phyloP scores from a whole-genome alignment of 2,113 vertebrate genomes.

The Prionailurus bengalensis region DNA sequence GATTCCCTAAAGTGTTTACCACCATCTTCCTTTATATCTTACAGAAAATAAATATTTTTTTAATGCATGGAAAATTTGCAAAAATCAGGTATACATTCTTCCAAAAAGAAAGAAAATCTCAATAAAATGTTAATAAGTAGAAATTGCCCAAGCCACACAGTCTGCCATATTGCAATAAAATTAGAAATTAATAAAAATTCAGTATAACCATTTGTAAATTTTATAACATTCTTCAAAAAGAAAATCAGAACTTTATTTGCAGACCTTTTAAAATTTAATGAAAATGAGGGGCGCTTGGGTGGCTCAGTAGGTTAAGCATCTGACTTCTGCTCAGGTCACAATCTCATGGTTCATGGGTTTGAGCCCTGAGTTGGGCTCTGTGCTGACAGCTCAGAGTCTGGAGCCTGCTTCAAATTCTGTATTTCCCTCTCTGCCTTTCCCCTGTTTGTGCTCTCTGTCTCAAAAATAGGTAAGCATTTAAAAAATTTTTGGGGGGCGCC shows the following conservation, averaged over 20 bases:
- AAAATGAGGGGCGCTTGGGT: not conserved
- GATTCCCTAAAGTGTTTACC: not conserved
- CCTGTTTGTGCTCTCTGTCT: too few relatives aligned
- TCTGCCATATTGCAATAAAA: not conserved
- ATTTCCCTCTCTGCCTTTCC: too few relatives aligned
- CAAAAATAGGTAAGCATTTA: too few relatives aligned
- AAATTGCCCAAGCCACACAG: not conserved
- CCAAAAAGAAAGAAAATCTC: not conserved
- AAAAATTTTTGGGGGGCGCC: too few relatives aligned
- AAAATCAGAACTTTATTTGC: not conserved
- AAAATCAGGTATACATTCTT: not conserved
- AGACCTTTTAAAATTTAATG: not conserved
- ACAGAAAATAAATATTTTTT: not conserved
- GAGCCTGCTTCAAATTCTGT: too few relatives aligned
- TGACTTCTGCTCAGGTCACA: too few relatives aligned
- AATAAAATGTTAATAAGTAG: conserved; percentile 14
- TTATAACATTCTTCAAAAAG: not conserved
- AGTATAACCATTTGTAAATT: not conserved
- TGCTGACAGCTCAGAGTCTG: too few relatives aligned
- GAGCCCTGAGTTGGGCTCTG: too few relatives aligned
- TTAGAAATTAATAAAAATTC: not conserved
- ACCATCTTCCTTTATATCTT: not conserved
- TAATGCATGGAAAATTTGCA: not conserved
- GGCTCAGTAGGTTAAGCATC: too few relatives aligned
- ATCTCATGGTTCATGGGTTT: too few relatives aligned